Percentiles rank a stretch among this genome's conserved stretches.
Conservation (phyloP, 2,113 vertebrate species). For the Eubucco bourcierii region DNA sequence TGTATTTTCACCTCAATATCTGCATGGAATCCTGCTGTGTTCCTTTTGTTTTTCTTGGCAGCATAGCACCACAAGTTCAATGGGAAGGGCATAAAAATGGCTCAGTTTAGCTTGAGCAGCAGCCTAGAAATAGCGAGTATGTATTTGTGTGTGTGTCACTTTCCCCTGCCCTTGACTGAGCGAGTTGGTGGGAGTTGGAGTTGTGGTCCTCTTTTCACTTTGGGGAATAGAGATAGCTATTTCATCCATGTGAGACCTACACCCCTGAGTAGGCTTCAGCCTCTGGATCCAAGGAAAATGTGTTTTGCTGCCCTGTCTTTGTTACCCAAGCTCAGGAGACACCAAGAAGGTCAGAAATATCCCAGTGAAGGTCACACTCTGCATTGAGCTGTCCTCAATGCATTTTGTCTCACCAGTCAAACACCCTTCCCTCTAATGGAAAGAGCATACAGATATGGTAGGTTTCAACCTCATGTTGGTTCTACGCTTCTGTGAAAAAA, state of each 20-base stretch:
- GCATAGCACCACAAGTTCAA: not conserved
- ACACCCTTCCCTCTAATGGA: not conserved
- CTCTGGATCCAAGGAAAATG: not conserved
- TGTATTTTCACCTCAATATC: not conserved
- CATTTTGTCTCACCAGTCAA: not conserved
- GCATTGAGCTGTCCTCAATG: not conserved
- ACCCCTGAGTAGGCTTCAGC: not conserved
- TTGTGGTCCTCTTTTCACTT: not conserved
- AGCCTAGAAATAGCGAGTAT: not conserved
- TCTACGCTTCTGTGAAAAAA: not conserved
- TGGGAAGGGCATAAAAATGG: not conserved
- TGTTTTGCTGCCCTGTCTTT: not conserved
- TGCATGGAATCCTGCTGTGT: not conserved
- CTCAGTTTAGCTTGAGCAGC: not conserved
- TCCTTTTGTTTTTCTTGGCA: not conserved
- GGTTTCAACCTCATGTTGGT: not conserved
- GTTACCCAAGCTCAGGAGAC: not conserved
- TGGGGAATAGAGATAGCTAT: not conserved
- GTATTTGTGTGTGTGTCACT: fast-evolving
- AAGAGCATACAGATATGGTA: not conserved
- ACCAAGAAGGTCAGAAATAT: not conserved
- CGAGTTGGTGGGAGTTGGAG: not conserved
- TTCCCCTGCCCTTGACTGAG: not conserved
- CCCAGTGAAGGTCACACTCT: not conserved
- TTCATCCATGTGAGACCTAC: not conserved